These are phyloP conservation scores for Lepidotrigona ventralis DNA, from an alignment of 1,140 invertebrate genomes.

Conservation along the genomic window DNA sequence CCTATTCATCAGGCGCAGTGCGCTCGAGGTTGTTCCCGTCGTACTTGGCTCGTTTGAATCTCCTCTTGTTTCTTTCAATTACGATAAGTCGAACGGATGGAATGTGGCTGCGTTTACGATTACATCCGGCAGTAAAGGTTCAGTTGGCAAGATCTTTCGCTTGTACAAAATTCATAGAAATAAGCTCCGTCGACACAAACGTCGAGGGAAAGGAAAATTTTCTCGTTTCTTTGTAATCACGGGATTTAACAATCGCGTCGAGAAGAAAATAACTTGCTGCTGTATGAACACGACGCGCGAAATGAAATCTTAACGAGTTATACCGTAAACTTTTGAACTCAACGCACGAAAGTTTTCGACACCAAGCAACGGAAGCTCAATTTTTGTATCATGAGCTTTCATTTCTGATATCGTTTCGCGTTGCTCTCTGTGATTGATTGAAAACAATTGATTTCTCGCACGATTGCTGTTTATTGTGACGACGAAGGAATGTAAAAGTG, in stretches of 20 bases:
- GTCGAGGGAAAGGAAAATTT: background rate
- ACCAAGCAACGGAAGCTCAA: background rate
- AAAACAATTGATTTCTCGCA: background rate
- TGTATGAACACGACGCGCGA: background rate
- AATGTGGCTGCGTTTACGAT: slow-evolving; percentile 64
- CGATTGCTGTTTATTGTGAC: background rate
- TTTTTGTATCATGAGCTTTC: too few species aligned
- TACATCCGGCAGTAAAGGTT: slow-evolving; percentile 52
- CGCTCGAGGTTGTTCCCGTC: slow-evolving; percentile 10
- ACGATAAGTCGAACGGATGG: slow-evolving; percentile 64
- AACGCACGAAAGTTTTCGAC: background rate
- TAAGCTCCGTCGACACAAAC: slow-evolving; percentile 21
- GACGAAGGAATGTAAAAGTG: slow-evolving; percentile 30
- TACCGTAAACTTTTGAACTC: background rate
- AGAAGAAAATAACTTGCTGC: background rate
- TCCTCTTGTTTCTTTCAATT: slow-evolving; percentile 15
- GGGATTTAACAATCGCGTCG: background rate
- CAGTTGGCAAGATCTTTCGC: slow-evolving; percentile 40
- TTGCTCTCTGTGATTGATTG: slow-evolving; percentile 2
- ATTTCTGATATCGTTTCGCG: background rate
- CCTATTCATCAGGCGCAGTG: slow-evolving; percentile 23
- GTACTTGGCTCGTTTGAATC: slow-evolving; percentile 27
- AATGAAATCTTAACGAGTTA: background rate
- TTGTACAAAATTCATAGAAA: slow-evolving; percentile 50
- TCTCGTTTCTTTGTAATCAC: background rate